A percentile compares a stretch with the other conserved stretches of the same genome.
Evolutionary conservation across 2,113 vertebrate genomes (phyloP).

Genomic region (Pica pica): DNA sequence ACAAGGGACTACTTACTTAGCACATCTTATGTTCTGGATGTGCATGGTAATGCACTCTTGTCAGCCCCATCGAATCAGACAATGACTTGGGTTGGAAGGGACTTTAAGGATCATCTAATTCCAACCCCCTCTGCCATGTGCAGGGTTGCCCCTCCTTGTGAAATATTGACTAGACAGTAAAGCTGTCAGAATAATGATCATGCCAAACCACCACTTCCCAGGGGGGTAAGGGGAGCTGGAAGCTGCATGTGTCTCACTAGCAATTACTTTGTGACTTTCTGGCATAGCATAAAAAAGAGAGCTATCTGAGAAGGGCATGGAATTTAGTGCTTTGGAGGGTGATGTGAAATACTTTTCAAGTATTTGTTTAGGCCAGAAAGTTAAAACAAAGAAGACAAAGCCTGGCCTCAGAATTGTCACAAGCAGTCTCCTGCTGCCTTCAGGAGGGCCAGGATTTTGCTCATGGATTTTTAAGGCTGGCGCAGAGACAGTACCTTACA

Average conservation of each 20-base stretch:
- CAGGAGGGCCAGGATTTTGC: background rate
- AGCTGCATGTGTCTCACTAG: background rate
- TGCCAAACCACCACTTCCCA: background rate
- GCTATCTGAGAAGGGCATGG: background rate
- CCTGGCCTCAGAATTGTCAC: background rate
- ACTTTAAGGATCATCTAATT: background rate
- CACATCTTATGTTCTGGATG: background rate
- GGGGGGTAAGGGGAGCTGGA: background rate
- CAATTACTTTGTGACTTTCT: background rate
- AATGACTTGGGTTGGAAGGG: background rate
- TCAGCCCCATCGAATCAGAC: background rate
- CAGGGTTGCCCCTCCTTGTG: background rate
- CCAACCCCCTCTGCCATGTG: background rate
- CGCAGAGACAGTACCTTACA: background rate
- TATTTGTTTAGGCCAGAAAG: background rate
- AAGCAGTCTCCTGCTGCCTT: background rate
- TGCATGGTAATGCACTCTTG: accelerated
- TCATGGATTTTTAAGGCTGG: background rate
- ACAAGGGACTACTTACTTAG: background rate
- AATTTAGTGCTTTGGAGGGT: background rate
- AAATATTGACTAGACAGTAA: background rate
- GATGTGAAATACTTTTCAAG: background rate
- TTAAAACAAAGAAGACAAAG: background rate
- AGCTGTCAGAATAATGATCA: background rate
- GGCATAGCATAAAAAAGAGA: background rate